Evolutionary conservation across 2,797 vertebrate genomes (phyloP), one percentile per base, ranked within the genome.

Genomic region (Melopsittacus undulatus): DNA sequence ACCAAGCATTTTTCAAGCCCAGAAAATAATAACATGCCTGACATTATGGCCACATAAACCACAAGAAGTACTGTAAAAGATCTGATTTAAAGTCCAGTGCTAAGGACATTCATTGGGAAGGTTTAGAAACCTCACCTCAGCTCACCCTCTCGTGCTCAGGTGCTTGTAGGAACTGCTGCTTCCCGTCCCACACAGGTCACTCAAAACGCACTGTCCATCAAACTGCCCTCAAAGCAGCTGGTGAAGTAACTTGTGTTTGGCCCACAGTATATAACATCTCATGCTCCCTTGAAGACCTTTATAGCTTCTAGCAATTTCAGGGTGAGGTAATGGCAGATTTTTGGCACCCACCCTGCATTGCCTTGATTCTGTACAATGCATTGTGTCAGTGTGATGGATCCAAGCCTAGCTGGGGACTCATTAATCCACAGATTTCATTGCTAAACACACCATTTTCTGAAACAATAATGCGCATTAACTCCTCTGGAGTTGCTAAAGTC

Each of bases 301-400:
- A 16, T 54, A 88, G 90, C 80, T 69, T 49, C 92, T 83, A 90
- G 77, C 6, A 26, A 52, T 32, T 78, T 40, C 72, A 84, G 63
- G 40, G 45, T 69, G 91, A 94, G 93, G 84, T 74, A 72, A 94
- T 89, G 92, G 81, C 92, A 95, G 51, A 83, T 90, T 95, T 87
- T 76, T 97, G 95, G 89, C 96, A 94, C 11, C 45, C 2, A 2
- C 36, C 16, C 49, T 2, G 2, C 86, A 74, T 22, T 17, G 76
- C 89, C 92, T 86, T 23, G 26, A 51, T 72, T 24, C 73, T 43
- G 91, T 14, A 75, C 93, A 94, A 93, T 63, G 81, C 63, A 61
- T 69, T 24, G 89, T 83, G 93, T 77, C 79, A 73, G 91, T n/a
- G 82, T 36, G 1, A 29, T 30, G 90, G 91, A 91, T 42, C 46